phyloP scores from a whole-genome alignment of 2,797 vertebrate genomes.

The Cygnus olor region DNA sequence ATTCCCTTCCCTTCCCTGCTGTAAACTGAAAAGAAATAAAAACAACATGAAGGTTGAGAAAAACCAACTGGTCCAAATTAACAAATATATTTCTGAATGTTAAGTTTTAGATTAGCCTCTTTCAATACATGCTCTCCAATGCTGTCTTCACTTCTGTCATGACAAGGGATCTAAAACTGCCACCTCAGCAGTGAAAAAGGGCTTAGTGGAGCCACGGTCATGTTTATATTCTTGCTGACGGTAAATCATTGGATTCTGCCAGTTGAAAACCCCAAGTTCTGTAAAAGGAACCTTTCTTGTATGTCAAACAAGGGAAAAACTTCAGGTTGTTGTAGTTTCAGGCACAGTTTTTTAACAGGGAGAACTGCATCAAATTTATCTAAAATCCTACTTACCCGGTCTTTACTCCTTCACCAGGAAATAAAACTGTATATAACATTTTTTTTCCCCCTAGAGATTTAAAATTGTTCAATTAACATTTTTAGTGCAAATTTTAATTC shows the following conservation, averaged over 20 bases:
- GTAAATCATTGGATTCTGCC: not conserved
- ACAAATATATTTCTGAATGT: constrained; percentile 11
- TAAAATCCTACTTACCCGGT: not conserved
- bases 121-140: not conserved
- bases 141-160: constrained; percentile 13
- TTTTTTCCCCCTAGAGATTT: not conserved
- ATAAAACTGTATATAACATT: not conserved
- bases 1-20: not conserved
- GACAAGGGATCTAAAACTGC: constrained; percentile 14
- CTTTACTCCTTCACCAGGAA: not conserved
- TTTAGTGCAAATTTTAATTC: constrained; percentile 16
- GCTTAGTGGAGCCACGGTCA: constrained; percentile 10
- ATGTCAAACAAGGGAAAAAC: not conserved
- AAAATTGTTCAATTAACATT: constrained; percentile 6
- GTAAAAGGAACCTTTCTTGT: not conserved
- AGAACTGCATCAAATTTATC: not conserved
- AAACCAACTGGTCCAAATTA: constrained; percentile 28
- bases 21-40: not conserved
- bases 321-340: not conserved
- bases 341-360: not conserved
- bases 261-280: constrained; percentile 9
- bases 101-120: not conserved
- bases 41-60: constrained; percentile 17
- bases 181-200: constrained; percentile 10
- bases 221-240: constrained; percentile 41